Evolutionary conservation across 2,113 vertebrate species (phyloP), one percentile per base, ranked within the genome.

Genomic region (Clupea harengus): DNA sequence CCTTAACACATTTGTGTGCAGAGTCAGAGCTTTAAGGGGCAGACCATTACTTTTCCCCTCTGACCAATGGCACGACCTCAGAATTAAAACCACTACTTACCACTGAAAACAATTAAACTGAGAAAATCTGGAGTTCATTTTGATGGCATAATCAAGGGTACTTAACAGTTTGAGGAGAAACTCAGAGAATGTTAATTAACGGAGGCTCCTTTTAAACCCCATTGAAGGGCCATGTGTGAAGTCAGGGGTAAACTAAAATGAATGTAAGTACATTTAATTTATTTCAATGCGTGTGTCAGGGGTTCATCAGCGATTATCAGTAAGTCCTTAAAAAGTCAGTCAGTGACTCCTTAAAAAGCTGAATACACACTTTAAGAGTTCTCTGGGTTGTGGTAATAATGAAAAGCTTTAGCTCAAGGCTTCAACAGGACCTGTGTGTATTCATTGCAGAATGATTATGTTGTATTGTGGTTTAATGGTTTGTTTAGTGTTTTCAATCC

Each of bases 401-500:
- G 6, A 60, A n/a, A 60, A 6, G 1, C 20, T 57, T 57, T 2
- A 20, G 57, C 18, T 22, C 2, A 22, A 60, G 22, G 57, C 57
- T n/a, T 64, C 20, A 64, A n/a, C 6, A 25, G 57, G 22, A 8
- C 57, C 57, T 64, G 22, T 64, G 57, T 64, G 57, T 9, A 64
- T 64, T n/a, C 8, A 18, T 54, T 15, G 15, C 50, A 54, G 50
- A 54, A 18, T 54, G 17, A 13, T 15, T 54, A n/a, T 60, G 54
- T 3, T 60, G 18, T 6, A 60, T 60, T 60, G 22, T 64, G 20
- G 57, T 64, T 57, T 22, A 5, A 17, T 17, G 15, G 6, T 7
- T 64, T 64, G 57, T 49, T 49, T 64, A 64, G 57, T 64, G 57
- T 64, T 64, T 64, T 64, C n/a, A 64, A 64, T 64, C 20, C 57